Evolutionary conservation across 2,888 invertebrate genomes (phyloP), one percentile per base, ranked within the genome.

Genomic region (Sesia bembeciformis): DNA sequence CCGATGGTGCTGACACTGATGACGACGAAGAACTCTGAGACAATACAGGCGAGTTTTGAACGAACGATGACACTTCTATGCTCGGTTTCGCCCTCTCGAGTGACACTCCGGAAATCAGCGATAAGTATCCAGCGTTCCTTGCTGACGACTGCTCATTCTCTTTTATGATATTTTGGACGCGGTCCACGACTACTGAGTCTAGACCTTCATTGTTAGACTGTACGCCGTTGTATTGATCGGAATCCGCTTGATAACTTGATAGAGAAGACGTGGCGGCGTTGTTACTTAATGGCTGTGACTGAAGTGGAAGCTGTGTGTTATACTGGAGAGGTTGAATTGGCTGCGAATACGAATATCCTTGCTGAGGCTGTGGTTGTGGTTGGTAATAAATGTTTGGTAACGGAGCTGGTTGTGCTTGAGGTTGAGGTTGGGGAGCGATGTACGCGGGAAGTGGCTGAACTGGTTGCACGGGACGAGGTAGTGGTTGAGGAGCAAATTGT

Each of bases 61-160:
- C 75, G 56, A 88, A 89, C 0, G 89, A 87, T 4, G 82, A 72
- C 53, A 89, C 62, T 65, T 89, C 89, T n/a, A 87, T 66, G 58
- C 89, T 89, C 0, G 88, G 88, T 57, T 72, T 76, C 3, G 80
- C 87, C 54, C 76, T 79, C 60, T 78, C 87, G 4, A 88, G 65
- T 7, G 85, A 77, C 38, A 89, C 82, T 39, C 88, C 87, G 3
- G 88, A 85, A 7, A 89, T 84, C 38, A 86, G 60, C 0, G 88
- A 88, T 40, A 68, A 62, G 56, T 84, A 87, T 41, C 89, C 89
- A 23, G 81, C 74, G 41, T 79, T 73, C 53, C 71, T 80, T 0
- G 88, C 88, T n/a, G 78, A 72, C 4, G 70, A 74, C 55, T 87
- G 88, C 59, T 89, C 89, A 59, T 72, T 76, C 3, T 87, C 84